Evolutionary conservation across 2,888 invertebrate genomes (phyloP), one percentile per base, ranked within the genome.

Genomic region (Acrocyrtus sp.): DNA sequence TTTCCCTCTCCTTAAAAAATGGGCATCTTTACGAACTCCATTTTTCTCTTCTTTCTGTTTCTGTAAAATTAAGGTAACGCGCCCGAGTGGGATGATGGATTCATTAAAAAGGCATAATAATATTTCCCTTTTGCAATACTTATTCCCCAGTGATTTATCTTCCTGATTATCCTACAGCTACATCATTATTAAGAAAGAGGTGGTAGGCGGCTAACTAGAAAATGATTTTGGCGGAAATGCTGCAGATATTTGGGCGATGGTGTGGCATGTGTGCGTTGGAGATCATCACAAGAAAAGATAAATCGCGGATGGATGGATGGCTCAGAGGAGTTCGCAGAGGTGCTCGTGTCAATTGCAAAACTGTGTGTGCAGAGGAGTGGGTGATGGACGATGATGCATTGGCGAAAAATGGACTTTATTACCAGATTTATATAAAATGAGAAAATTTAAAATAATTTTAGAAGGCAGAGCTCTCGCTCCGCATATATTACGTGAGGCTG

Each of bases 311-410:
- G 34, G 34, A 34, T 34, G 12, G 12, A 34, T 34, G n/a, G n/a
- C n/a, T n/a, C n/a, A n/a, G n/a, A n/a, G n/a, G n/a, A n/a, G n/a
- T n/a, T n/a, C n/a, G 34, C 5, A 8, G 34, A 34, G 34, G 34
- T 34, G 34, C 12, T 34, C 5, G 34, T 34, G 34, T 34, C 34
- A 34, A 34, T 34, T n/a, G n/a, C 34, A 5, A 34, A 34, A 34
- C 34, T 34, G 34, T 34, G 12, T 34, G n/a, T n/a, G n/a, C n/a
- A n/a, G n/a, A n/a, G n/a, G 34, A 34, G 34, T 34, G 29, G n/a
- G 54, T 65, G 56, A 65, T 65, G 65, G 53, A 53, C 53, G 63
- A 63, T 63, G 63, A 63, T 63, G 45, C 56, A 61, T 26, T 21
- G 24, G 34, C 34, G 34, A 34, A 10, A 34, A 34, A 34, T 34